A percentile compares a stretch with the other conserved stretches of the same genome.
Evolutionary conservation across 2,888 invertebrate genomes (phyloP).

Genomic region (Eupithecia insigniata): DNA sequence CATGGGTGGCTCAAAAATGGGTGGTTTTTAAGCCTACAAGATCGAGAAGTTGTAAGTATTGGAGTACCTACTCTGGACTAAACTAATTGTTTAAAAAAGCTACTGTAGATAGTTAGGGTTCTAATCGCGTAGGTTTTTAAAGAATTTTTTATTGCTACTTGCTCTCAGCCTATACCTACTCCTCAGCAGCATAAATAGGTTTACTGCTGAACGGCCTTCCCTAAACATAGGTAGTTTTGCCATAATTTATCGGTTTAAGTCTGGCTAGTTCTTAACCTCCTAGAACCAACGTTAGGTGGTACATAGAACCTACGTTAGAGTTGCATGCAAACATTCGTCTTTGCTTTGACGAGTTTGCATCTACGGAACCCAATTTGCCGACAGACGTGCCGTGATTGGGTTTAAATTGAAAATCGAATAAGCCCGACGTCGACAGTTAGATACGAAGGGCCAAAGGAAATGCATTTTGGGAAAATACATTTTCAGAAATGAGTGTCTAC

Average conservation of each 20-base stretch:
- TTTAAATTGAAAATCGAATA: conserved; percentile 47
- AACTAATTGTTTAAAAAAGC: too few relatives aligned
- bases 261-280: neutral
- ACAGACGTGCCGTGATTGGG: conserved; percentile 41
- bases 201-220: too few relatives aligned
- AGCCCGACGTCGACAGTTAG: conserved; percentile 28
- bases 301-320: conserved; percentile 7
- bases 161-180: neutral
- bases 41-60: too few relatives aligned
- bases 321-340: conserved; percentile 31
- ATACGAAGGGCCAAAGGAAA: conserved; percentile 25
- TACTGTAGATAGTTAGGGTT: too few relatives aligned
- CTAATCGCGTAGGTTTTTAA: neutral
- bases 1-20: neutral
- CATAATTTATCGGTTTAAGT: neutral
- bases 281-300: conserved; percentile 2
- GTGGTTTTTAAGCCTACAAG: neutral
- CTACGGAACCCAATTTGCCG: conserved; percentile 42
- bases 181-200: neutral
- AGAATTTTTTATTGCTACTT: neutral
- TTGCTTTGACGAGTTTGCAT: conserved; percentile 35
- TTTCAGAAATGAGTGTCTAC: conserved; percentile 16
- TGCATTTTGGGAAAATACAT: conserved; percentile 29
- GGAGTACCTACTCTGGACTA: too few relatives aligned
- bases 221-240: neutral